A percentile compares a stretch with the other conserved stretches of the same genome.
phyloP scores from a whole-genome alignment of 2,113 vertebrate species.

The Onychorhynchus coronatus region DNA sequence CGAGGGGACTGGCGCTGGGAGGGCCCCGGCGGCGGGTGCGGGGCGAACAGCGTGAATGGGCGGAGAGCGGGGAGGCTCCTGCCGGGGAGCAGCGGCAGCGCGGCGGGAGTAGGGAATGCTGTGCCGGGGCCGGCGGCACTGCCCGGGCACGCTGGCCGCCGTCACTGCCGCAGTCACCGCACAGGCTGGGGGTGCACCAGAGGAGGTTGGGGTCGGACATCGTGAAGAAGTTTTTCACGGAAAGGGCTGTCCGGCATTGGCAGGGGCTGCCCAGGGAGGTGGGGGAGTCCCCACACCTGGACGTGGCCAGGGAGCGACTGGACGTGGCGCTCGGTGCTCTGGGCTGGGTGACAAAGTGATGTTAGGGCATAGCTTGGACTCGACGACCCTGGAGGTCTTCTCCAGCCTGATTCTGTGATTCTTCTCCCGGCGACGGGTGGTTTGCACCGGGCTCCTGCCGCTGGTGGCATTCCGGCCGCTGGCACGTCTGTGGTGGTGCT shows the following conservation, averaged over 20 bases:
- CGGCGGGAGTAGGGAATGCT: fast-evolving
- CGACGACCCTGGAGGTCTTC: not conserved
- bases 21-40: not conserved
- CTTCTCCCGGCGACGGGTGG: too few species aligned
- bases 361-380: not conserved
- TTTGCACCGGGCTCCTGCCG: not conserved
- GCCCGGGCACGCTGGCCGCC: not conserved
- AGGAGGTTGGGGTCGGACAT: not conserved
- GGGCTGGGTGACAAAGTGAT: not conserved
- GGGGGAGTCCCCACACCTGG: not conserved
- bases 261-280: not conserved
- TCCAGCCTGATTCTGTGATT: not conserved
- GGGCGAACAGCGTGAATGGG: fast-evolving
- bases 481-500: fast-evolving
- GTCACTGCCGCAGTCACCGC: not conserved
- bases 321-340: not conserved
- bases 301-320: not conserved
- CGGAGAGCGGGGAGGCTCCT: not conserved
- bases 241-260: fast-evolving
- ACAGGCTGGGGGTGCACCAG: fast-evolving
- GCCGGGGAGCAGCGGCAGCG: not conserved
- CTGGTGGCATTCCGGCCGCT: not conserved
- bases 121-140: not conserved
- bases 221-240: not conserved
- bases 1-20: not conserved